Conservation (phyloP, 2,113 vertebrate species). For the Tychaedon coryphoeus region DNA sequence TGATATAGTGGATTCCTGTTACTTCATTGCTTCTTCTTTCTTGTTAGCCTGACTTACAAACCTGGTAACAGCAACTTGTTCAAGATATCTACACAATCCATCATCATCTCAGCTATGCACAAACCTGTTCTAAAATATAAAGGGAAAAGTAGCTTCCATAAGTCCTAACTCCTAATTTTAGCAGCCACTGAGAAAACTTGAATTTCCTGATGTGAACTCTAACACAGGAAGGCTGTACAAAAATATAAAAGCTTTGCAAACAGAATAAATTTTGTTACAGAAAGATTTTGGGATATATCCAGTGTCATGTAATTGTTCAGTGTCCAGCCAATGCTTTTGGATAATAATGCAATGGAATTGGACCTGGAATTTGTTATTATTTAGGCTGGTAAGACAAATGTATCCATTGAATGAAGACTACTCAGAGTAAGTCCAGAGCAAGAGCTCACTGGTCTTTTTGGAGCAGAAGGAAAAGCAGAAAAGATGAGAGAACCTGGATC, state of each 20-base stretch:
- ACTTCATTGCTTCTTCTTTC: not conserved
- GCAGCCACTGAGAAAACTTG: not conserved
- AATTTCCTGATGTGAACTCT: not conserved
- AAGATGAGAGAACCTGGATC: not conserved
- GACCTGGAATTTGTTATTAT: not conserved
- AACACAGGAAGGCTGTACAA: fast-evolving
- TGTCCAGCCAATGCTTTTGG: not conserved
- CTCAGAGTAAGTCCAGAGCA: not conserved
- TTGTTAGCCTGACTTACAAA: not conserved
- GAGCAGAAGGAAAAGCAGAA: not conserved
- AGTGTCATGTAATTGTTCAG: fast-evolving
- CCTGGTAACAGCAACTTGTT: not conserved
- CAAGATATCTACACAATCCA: not conserved
- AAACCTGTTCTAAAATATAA: not conserved
- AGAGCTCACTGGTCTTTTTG: not conserved
- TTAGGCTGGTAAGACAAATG: not conserved
- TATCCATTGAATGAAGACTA: not conserved
- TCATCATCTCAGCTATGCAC: not conserved
- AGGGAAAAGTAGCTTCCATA: not conserved
- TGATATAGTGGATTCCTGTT: not conserved
- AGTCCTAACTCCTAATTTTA: not conserved
- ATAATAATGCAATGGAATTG: too few species aligned
- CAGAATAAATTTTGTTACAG: not conserved
- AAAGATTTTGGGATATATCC: not conserved
- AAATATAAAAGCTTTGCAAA: not conserved